Base-by-base conservation (phyloP, 35 echinoderm and acorn worm species). In the Eucidaris tribuloides region DNA sequence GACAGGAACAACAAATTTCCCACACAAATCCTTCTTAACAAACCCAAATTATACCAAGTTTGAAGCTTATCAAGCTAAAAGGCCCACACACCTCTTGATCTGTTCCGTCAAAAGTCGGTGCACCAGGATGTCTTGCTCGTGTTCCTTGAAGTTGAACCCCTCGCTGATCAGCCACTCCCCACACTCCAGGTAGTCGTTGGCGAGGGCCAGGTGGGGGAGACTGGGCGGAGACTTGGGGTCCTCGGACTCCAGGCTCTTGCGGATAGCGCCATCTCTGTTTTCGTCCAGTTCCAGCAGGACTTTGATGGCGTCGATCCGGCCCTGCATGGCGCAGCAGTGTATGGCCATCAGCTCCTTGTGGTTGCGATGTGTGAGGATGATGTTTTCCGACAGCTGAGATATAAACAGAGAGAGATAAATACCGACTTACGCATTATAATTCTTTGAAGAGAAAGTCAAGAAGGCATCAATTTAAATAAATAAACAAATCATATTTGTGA, bases 291-390 rank as follows among this genome's bases (percentile, higher is more conserved):
- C 90, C 14, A 99, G 83, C 2, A 99, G 90, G 35, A 93, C 65
- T 45, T 90, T 54, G 13, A 99, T 85, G 52, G 96, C 96, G 38
- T 99, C 96, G 0, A 90, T 61, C 15, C 96, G 59, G 0, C 96
- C 96, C 41, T 99, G 96, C 96, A 99, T 99, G 78, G 96, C 96
- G 77, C 96, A 99, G 91, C 96, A 99, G 81, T 99, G 96, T 42
- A 99, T 83, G 23, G 96, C 91, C 45, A 99, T 58, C 15, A 99
- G 57, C 13, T 90, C 91, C 71, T 99, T 99, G 83, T 82, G 81
- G 71, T 99, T 99, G 22, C 91, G 78, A 50, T 99, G 96, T n/a
- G 77, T 78, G 3, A 99, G 56, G 36, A 71, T 89, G 29, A 99
- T 99, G 5, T 88, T 90, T 33, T 81, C 60, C 25, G 61, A 66